Evolutionary conservation across 2,113 vertebrate genomes (phyloP).

Genomic region (Actenoides hombroni): DNA sequence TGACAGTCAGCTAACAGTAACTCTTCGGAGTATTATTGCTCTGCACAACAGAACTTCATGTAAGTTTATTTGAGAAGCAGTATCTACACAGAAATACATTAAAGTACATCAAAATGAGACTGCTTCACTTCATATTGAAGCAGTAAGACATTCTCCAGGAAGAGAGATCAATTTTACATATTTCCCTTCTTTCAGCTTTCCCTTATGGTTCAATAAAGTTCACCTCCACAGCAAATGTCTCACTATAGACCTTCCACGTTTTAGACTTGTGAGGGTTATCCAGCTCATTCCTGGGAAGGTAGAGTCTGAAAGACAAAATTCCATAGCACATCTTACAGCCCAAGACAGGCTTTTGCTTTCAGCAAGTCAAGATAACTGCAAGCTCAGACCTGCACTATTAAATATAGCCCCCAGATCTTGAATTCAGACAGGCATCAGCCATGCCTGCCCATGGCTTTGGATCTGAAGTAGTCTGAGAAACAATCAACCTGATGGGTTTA

Average conservation of each 20-base stretch:
- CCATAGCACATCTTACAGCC: background rate
- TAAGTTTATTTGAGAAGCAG: constrained; percentile 34
- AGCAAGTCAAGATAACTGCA: background rate
- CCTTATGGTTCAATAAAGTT: constrained; percentile 64
- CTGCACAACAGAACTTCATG: constrained; percentile 51
- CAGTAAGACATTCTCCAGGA: background rate
- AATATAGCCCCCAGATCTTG: background rate
- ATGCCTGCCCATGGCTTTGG: background rate
- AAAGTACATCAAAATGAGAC: background rate
- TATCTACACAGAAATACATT: constrained; percentile 28
- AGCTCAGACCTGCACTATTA: background rate
- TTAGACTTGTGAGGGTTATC: constrained; percentile 94
- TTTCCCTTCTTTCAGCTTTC: background rate
- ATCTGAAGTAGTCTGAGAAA: background rate
- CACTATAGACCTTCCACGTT: constrained; percentile 87
- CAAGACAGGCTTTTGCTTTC: background rate
- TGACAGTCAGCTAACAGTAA: background rate
- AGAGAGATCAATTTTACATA: background rate
- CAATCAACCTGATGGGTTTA: background rate
- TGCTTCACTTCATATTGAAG: background rate
- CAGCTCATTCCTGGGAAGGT: constrained; percentile 86
- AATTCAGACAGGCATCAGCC: background rate
- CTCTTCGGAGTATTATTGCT: background rate
- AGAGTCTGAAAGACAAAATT: constrained; percentile 79
- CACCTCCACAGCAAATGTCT: constrained; percentile 88